Evolutionary conservation across 2,888 invertebrate genomes (phyloP).

Genomic region (Pomacea canaliculata): DNA sequence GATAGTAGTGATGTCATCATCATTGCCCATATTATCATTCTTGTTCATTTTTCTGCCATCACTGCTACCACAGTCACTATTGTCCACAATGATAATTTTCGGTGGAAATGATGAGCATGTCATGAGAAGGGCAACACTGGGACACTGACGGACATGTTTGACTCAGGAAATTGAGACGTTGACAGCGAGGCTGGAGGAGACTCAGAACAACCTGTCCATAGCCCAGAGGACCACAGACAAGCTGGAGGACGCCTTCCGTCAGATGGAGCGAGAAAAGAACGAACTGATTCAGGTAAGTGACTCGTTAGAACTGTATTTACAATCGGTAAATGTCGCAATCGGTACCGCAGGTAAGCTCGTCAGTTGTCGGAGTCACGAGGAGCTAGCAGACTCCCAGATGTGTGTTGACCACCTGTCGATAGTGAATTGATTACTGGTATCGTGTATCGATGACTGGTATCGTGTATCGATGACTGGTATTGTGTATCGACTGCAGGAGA

Average conservation of each 20-base stretch:
- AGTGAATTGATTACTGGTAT: too few relatives aligned
- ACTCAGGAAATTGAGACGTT: constrained; percentile 55
- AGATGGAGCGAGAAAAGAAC: constrained; percentile 57
- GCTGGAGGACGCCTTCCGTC: constrained; percentile 45
- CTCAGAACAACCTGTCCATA: constrained; percentile 46
- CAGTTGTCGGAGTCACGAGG: too few relatives aligned
- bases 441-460: too few relatives aligned
- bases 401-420: too few relatives aligned
- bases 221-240: constrained; percentile 44
- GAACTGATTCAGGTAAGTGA: constrained; percentile 49
- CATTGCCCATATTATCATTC: background rate
- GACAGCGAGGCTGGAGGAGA: constrained; percentile 50
- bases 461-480: too few relatives aligned
- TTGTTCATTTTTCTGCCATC: background rate
- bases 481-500: constrained; percentile 42
- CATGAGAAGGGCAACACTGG: too few relatives aligned
- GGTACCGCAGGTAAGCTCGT: too few relatives aligned
- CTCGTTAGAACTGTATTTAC: background rate
- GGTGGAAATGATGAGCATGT: too few relatives aligned
- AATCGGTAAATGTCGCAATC: background rate
- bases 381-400: too few relatives aligned
- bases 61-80: background rate
- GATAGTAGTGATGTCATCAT: background rate
- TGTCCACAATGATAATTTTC: background rate
- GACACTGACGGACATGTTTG: too few relatives aligned